Evolutionary conservation across 2,113 vertebrate species (phyloP).

Genomic region (Semnornis frantzii): DNA sequence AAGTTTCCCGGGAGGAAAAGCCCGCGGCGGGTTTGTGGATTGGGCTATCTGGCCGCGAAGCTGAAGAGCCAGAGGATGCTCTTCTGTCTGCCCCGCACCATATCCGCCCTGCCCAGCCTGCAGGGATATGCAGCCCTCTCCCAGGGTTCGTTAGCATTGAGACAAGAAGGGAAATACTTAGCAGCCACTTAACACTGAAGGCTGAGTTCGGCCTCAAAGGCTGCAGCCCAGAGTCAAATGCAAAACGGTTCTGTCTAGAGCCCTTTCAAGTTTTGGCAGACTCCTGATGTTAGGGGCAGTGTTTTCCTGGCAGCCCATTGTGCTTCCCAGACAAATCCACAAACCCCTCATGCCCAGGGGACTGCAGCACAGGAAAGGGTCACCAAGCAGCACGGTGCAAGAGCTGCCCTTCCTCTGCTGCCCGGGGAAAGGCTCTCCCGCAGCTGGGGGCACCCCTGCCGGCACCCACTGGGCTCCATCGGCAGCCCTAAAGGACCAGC

Average conservation of each 20-base stretch:
- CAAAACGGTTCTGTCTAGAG: slow-evolving; percentile 58
- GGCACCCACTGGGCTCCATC: not conserved
- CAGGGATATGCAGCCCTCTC: not conserved
- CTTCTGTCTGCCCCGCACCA: not conserved
- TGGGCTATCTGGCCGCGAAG: slow-evolving; percentile 75
- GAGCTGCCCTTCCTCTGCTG: not conserved
- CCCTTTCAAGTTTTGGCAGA: slow-evolving; percentile 54
- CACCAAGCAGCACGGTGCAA: not conserved
- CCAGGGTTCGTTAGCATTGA: slow-evolving; percentile 3
- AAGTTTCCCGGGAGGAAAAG: not conserved
- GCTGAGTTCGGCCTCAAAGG: slow-evolving; percentile 51
- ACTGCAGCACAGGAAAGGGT: not conserved
- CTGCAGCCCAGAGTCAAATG: slow-evolving; percentile 65
- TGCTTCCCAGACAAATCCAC: slow-evolving; percentile 70
- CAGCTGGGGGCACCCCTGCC: not conserved
- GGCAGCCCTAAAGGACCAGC: not conserved
- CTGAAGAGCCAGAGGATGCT: slow-evolving; percentile 65
- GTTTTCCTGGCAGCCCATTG: slow-evolving; percentile 56
- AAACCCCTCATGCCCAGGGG: not conserved
- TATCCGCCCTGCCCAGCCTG: not conserved
- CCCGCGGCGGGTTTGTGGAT: slow-evolving; percentile 67
- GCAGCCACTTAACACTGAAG: slow-evolving; percentile 57
- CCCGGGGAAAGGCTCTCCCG: not conserved
- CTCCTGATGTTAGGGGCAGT: slow-evolving; percentile 36
- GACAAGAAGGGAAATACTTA: slow-evolving; percentile 50